These are phyloP conservation scores for Coecobrya sp. DNA, from an alignment of 2,888 invertebrate genomes.

Conservation along the genomic window DNA sequence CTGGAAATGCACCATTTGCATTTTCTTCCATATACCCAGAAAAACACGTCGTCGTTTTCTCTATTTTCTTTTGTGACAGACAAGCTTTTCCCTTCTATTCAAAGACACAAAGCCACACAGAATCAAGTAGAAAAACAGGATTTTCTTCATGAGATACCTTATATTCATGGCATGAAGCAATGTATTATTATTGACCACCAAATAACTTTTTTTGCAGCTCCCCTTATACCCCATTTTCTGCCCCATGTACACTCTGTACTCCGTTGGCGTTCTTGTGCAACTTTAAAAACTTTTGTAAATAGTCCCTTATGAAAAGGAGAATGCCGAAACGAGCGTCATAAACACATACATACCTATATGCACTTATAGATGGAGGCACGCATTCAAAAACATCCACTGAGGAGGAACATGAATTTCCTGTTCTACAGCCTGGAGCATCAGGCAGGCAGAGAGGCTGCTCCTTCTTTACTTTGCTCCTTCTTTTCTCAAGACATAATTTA, in stretches of 20 bases:
- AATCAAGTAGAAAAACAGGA: neutral
- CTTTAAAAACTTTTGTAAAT: constrained; percentile 54
- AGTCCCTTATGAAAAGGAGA: neutral
- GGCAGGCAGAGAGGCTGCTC: constrained; percentile 12
- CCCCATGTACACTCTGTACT: constrained; percentile 21
- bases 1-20: constrained; percentile 57
- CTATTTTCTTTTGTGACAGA: constrained; percentile 26
- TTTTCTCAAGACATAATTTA: constrained; percentile 75
- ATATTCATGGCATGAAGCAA: constrained; percentile 32
- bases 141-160: constrained; percentile 34
- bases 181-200: constrained; percentile 71
- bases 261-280: constrained; percentile 29
- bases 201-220: constrained; percentile 61
- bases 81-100: constrained; percentile 23
- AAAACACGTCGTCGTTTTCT: constrained; percentile 9
- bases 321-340: neutral
- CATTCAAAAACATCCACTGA: neutral
- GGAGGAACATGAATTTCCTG: constrained; percentile 80
- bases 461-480: constrained; percentile 13
- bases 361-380: neutral
- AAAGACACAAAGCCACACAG: neutral
- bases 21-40: constrained; percentile 28
- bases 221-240: constrained; percentile 11
- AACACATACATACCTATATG: neutral
- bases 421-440: constrained; percentile 69